Base-by-base conservation (phyloP, 1,140 invertebrate genomes). In the Pinna nobilis region DNA sequence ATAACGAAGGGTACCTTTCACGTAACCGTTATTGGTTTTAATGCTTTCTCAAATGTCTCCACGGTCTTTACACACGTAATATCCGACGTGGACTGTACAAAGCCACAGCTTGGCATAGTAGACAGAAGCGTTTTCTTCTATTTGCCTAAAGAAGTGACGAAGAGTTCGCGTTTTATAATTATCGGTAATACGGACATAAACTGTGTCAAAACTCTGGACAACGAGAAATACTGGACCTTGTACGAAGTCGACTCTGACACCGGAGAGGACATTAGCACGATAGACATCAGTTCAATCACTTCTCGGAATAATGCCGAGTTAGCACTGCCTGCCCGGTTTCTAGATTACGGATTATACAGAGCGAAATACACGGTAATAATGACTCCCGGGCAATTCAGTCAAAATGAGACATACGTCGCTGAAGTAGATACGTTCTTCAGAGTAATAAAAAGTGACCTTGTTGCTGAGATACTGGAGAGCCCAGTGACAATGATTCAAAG, bases 51-150 rank as follows among this genome's bases (percentile, higher is more conserved):
- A 9, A 73, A 64, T 15, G 53, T 65, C 0, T 73, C 60, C 4
- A 49, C 61, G 6, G 65, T 55, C 9, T 51, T 84, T 0, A 61
- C 49, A 20, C 81, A 84, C 55, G 79, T 79, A 28, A 79, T 88
- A 32, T 82, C 82, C 18, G 59, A 76, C 28, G 37, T 84, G 25
- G 79, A 87, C 65, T 90, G 89, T 63, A 70, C 75, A 68, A 72
- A 83, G 13, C 89, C 89, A 13, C 64, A 73, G 41, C 50, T 89
- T 4, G 64, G 76, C 49, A 89, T 90, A 13, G 78, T 82, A 50
- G 61, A 86, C 41, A 61, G 72, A 39, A 44, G 55, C 3, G 28
- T 32, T 5, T 51, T 83, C 5, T 84, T 87, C 55, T 66, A 76
- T 18, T 67, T 60, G 39, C 82, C 82, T 9, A 69, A 71, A n/a